phyloP scores from a whole-genome alignment of 2,797 vertebrate genomes.

The Paramormyrops hopkinsi region DNA sequence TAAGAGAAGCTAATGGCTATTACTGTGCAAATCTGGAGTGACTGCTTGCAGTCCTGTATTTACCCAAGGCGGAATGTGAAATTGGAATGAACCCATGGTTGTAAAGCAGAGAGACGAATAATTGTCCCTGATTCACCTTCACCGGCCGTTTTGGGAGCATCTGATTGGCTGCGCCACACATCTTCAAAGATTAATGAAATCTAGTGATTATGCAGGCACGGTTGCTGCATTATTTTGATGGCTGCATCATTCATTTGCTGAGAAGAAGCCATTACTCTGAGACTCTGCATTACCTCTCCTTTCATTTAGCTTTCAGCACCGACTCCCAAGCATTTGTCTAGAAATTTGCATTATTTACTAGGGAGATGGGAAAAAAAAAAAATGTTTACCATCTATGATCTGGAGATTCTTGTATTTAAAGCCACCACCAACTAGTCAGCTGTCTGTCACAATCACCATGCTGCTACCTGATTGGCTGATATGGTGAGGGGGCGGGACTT shows the following conservation, averaged over 20 bases:
- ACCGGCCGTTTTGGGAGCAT: not conserved
- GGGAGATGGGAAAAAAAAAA: not conserved
- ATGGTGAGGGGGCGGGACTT: not conserved
- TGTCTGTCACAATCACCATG: not conserved
- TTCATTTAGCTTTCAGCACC: not conserved
- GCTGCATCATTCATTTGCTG: not conserved
- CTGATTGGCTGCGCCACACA: not conserved
- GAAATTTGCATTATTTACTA: conserved; percentile 3
- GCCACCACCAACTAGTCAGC: not conserved
- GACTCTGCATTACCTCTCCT: not conserved
- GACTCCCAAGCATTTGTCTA: not conserved
- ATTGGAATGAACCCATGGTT: not conserved
- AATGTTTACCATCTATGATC: not conserved
- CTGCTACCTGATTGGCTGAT: not conserved
- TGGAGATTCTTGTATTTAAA: not conserved
- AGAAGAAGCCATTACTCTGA: not conserved
- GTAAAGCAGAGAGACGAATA: not conserved
- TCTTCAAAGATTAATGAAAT: not conserved
- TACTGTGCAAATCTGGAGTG: not conserved
- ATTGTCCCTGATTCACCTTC: not conserved
- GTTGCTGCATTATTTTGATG: not conserved
- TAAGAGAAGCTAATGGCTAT: not conserved
- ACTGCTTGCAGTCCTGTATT: not conserved
- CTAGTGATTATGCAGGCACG: not conserved
- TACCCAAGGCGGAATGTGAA: not conserved